phyloP scores from a whole-genome alignment of 2,888 invertebrate genomes.

The Corythucha ciliata region DNA sequence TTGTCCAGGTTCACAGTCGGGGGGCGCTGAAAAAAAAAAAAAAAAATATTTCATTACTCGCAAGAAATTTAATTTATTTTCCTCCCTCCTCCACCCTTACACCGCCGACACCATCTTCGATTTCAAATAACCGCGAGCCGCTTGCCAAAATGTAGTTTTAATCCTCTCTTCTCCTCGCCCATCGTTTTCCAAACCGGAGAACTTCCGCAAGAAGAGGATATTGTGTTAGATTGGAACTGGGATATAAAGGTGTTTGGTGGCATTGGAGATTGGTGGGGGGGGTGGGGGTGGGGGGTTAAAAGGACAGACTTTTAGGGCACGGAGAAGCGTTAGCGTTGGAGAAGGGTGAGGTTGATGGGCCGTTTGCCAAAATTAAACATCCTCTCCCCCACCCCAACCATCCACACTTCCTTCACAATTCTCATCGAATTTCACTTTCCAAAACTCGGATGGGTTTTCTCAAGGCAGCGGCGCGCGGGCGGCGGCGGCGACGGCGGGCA shows the following conservation, averaged over 20 bases:
- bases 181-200: too few relatives aligned
- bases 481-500: too few relatives aligned
- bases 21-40: constrained; percentile 62
- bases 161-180: too few relatives aligned
- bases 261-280: background rate
- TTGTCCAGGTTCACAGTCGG: constrained; percentile 86
- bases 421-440: too few relatives aligned
- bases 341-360: constrained; percentile 20
- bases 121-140: too few relatives aligned
- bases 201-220: background rate
- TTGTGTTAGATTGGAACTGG: background rate
- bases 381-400: background rate
- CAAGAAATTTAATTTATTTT: background rate
- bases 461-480: too few relatives aligned
- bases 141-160: too few relatives aligned
- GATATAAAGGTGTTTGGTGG: background rate
- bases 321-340: constrained; percentile 14
- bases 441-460: too few relatives aligned
- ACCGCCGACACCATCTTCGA: background rate
- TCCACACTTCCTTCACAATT: background rate
- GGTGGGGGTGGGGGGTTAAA: background rate
- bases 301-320: too few relatives aligned
- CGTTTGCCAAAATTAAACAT: constrained; percentile 21
- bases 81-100: background rate
- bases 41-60: constrained; percentile 9